Base-by-base conservation (phyloP, 1,140 invertebrate genomes). In the Neelides sp. region DNA sequence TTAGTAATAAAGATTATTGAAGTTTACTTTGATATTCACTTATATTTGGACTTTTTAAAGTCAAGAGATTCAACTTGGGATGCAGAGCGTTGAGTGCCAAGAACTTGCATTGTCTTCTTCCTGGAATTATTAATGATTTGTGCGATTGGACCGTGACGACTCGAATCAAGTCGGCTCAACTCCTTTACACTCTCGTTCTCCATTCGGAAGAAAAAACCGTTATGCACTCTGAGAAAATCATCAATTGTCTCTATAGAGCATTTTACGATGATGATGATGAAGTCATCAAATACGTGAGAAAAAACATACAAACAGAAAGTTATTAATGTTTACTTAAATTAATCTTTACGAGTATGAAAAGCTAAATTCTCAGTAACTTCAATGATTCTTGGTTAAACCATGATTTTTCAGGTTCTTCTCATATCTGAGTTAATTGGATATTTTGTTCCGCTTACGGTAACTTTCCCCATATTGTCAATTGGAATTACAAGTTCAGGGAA, bases 51-150 rank as follows among this genome's bases (percentile, higher is more conserved):
- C 52, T 49, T 26, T 39, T 62, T 63, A 37, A 57, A 79, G 78
- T 79, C 36, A 67, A 70, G 43, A 71, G 82, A 32, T 82, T 83
- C 10, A 82, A 79, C 58, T 66, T 86, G 13, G 85, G 85, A 12
- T 87, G 85, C 64, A 71, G 84, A 3, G 71, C 71, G 2, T 66
- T 88, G 54, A 76, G 81, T 3, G 76, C 80, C 57, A 73, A 79
- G 57, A 74, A 82, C 59, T 64, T 82, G 23, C 72, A 73, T 19
- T 83, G 81, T 63, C 71, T 87, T 19, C 58, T 83, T 3, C 69
- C 70, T 36, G 77, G 76, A 5, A 70, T 87, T 39, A 63, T 71
- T n/a, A 66, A 68, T 3, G 85, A 88, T 63, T 67, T 85, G 1
- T 62, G 64, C 3, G 78, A 85, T 65, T 88, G 85, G 85, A 73